phyloP scores from a whole-genome alignment of 2,797 vertebrate genomes.

The Paguma larvata region DNA sequence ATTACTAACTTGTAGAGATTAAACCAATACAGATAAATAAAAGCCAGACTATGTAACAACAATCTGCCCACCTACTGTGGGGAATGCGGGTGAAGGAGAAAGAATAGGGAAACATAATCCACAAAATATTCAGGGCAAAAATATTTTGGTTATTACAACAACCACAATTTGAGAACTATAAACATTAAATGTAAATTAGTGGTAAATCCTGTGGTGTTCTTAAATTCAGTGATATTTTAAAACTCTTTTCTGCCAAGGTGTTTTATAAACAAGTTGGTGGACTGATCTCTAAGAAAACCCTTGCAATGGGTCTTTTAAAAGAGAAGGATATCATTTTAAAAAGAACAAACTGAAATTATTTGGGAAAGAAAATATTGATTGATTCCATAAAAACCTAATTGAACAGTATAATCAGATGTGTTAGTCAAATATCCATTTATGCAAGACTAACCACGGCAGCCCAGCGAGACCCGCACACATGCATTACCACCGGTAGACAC shows the following conservation, averaged over 20 bases:
- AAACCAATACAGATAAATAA: slow-evolving; percentile 79
- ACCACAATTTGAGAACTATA: slow-evolving; percentile 83
- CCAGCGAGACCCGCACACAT: background rate
- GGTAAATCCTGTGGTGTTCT: slow-evolving; percentile 79
- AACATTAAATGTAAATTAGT: slow-evolving; percentile 85
- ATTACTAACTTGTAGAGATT: slow-evolving; percentile 73
- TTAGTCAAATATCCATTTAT: slow-evolving; percentile 46
- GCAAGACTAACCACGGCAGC: background rate
- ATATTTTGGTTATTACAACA: slow-evolving; percentile 83
- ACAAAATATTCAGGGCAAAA: slow-evolving; percentile 81
- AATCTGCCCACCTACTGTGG: slow-evolving; percentile 81
- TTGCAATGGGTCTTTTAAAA: slow-evolving; percentile 58
- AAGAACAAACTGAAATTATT: slow-evolving; percentile 71
- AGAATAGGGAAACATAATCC: slow-evolving; percentile 83
- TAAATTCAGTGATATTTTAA: slow-evolving; percentile 81
- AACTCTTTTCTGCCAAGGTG: slow-evolving; percentile 81
- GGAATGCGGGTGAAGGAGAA: slow-evolving; percentile 75
- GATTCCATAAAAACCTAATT: slow-evolving; percentile 71
- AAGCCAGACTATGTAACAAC: slow-evolving; percentile 79
- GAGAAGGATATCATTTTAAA: slow-evolving; percentile 67
- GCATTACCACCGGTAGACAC: background rate
- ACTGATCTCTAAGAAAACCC: slow-evolving; percentile 68
- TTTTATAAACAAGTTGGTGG: slow-evolving; percentile 81
- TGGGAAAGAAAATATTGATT: slow-evolving; percentile 78
- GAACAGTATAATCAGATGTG: slow-evolving; percentile 58